These are phyloP conservation scores for Drosophila subpulchrella DNA, from an alignment of 1,140 invertebrate species.

Conservation along the genomic window DNA sequence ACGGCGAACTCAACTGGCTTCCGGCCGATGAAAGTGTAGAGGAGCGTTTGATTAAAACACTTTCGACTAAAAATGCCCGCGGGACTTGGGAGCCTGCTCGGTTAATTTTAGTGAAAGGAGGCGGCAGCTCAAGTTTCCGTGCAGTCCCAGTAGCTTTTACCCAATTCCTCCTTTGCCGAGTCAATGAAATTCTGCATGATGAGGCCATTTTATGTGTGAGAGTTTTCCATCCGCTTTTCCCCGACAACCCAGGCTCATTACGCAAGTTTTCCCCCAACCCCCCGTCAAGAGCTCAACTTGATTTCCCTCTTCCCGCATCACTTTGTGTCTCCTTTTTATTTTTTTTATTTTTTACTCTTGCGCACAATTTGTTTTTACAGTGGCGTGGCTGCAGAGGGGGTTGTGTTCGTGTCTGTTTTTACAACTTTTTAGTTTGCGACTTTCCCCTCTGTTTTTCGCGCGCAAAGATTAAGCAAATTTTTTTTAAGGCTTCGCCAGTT, in stretches of 20 bases:
- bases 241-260: slow-evolving; percentile 59
- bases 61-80: slow-evolving; percentile 70
- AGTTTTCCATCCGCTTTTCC: slow-evolving; percentile 21
- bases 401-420: slow-evolving; percentile 57
- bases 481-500: slow-evolving; percentile 52
- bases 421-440: slow-evolving; percentile 77
- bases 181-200: slow-evolving; percentile 59
- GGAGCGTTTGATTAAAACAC: slow-evolving; percentile 70
- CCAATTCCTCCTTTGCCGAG: slow-evolving; percentile 27
- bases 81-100: slow-evolving; percentile 54
- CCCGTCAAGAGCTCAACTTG: slow-evolving; percentile 35
- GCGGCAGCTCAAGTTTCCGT: slow-evolving; percentile 18
- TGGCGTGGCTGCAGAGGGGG: not conserved
- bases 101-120: slow-evolving; percentile 67
- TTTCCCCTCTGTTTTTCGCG: slow-evolving; percentile 43
- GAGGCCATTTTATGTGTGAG: slow-evolving; percentile 54
- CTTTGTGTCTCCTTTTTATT: slow-evolving; percentile 29
- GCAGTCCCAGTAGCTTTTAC: slow-evolving; percentile 28
- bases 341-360: slow-evolving; percentile 70
- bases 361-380: slow-evolving; percentile 64
- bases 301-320: slow-evolving; percentile 15
- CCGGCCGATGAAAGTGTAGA: slow-evolving; percentile 37
- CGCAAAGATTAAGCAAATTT: slow-evolving; percentile 76
- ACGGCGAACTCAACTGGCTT: slow-evolving; percentile 31
- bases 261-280: slow-evolving; percentile 60